phyloP scores from a whole-genome alignment of 1,140 invertebrate species.

The Cecropterus lyciades region DNA sequence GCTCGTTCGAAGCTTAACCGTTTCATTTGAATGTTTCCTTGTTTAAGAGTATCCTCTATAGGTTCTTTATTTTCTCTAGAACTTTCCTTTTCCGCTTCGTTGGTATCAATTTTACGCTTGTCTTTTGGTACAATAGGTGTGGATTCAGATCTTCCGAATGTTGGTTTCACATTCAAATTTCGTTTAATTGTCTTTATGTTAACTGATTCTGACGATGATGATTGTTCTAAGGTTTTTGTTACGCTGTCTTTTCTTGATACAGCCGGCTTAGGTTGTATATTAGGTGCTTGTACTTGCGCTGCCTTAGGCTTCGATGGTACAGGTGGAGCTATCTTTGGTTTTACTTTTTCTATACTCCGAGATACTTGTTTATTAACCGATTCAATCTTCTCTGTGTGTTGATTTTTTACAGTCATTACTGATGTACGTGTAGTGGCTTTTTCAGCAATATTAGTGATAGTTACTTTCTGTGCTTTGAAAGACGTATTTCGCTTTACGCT shows the following conservation, averaged over 20 bases:
- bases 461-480: constrained; percentile 55
- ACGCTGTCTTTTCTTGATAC: constrained; percentile 43
- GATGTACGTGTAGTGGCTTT: constrained; percentile 47
- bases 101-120: constrained; percentile 43
- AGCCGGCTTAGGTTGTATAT: constrained; percentile 47
- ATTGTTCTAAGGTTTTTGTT: constrained; percentile 49
- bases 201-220: constrained; percentile 57
- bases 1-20: constrained; percentile 79
- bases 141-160: constrained; percentile 55
- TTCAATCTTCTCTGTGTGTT: constrained; percentile 42
- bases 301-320: constrained; percentile 79
- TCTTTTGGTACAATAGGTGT: constrained; percentile 45
- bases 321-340: constrained; percentile 74
- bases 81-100: constrained; percentile 42
- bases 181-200: constrained; percentile 58
- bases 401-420: constrained; percentile 50
- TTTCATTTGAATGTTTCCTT: constrained; percentile 77
- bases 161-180: constrained; percentile 53
- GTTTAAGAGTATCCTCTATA: constrained; percentile 26
- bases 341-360: constrained; percentile 40
- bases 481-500: constrained; percentile 62
- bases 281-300: constrained; percentile 48
- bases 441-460: constrained; percentile 49
- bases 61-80: constrained; percentile 41
- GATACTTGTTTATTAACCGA: constrained; percentile 25